Evolutionary conservation across 2,113 vertebrate species (phyloP).

Genomic region (Aspidoscelis tigris): DNA sequence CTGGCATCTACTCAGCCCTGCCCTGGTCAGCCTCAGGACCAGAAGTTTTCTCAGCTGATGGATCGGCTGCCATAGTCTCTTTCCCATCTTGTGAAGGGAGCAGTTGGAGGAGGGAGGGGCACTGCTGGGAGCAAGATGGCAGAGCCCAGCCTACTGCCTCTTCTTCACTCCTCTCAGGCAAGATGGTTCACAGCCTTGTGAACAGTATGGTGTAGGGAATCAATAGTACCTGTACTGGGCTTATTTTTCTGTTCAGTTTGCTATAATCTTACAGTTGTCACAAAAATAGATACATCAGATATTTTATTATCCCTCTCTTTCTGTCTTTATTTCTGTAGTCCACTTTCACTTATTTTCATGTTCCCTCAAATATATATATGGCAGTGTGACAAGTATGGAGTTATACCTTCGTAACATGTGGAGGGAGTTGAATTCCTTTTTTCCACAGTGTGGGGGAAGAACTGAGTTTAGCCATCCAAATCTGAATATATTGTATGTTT

Average conservation of each 20-base stretch:
- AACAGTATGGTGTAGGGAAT: too few relatives aligned
- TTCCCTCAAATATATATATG: background rate
- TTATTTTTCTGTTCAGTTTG: background rate
- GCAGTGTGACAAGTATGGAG: background rate
- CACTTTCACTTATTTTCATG: constrained; percentile 14
- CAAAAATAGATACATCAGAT: constrained; percentile 16
- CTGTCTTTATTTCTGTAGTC: constrained; percentile 28
- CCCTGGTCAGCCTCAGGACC: too few relatives aligned
- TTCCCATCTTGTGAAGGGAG: too few relatives aligned
- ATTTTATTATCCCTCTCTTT: constrained; percentile 2
- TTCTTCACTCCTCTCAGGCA: too few relatives aligned
- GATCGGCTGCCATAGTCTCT: too few relatives aligned
- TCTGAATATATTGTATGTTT: too few relatives aligned
- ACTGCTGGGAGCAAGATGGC: too few relatives aligned
- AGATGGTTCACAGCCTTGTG: too few relatives aligned
- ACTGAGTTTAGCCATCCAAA: background rate
- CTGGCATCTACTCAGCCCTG: too few relatives aligned
- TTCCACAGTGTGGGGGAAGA: background rate
- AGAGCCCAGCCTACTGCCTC: too few relatives aligned
- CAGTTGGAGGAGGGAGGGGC: too few relatives aligned
- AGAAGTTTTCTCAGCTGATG: too few relatives aligned
- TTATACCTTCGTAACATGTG: constrained; percentile 17
- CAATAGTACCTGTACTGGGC: background rate
- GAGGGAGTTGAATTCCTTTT: background rate
- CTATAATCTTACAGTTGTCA: constrained; percentile 21